Conservation (phyloP, 1,140 invertebrate species). For the Pseudomyrmex cubaensis region DNA sequence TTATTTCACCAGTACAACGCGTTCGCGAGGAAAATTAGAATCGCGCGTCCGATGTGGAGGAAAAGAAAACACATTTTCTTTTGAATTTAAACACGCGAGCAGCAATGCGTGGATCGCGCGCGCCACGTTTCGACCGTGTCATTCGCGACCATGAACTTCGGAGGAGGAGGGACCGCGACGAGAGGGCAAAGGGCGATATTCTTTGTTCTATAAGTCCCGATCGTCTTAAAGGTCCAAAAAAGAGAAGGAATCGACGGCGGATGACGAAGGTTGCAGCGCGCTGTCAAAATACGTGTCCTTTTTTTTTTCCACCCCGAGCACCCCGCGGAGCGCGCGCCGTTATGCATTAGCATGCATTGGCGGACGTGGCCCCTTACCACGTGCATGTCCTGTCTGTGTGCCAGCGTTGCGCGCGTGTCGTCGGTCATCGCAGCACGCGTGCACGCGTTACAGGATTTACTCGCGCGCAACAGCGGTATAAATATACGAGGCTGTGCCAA, state of each 20-base stretch:
- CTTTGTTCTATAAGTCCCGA: conserved; percentile 66
- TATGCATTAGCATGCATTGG: conserved; percentile 70
- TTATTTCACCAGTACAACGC: too few species aligned
- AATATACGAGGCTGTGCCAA: conserved; percentile 3
- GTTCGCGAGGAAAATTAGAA: too few species aligned
- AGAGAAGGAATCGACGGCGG: conserved; percentile 63
- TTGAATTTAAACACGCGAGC: conserved; percentile 9
- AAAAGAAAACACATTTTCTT: too few species aligned
- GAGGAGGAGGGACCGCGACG: background rate
- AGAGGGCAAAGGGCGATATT: conserved; percentile 40
- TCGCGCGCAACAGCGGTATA: conserved; percentile 31
- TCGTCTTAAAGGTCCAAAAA: conserved; percentile 11
- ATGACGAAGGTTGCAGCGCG: conserved; percentile 78
- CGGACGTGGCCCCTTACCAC: conserved; percentile 7
- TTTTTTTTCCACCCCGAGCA: conserved; percentile 39
- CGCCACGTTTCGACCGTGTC: conserved; percentile 14
- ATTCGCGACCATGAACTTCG: conserved; percentile 38
- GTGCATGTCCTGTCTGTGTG: conserved; percentile 29
- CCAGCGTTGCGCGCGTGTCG: conserved; percentile 58
- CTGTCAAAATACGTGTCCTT: conserved; percentile 80
- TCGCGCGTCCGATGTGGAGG: too few species aligned
- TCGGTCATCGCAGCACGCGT: conserved; percentile 44
- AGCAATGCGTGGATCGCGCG: background rate
- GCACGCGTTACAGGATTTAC: conserved; percentile 62
- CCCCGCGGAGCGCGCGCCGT: conserved; percentile 74